phyloP scores from a whole-genome alignment of 1,140 invertebrate species.

The Zaprionus nigranus region DNA sequence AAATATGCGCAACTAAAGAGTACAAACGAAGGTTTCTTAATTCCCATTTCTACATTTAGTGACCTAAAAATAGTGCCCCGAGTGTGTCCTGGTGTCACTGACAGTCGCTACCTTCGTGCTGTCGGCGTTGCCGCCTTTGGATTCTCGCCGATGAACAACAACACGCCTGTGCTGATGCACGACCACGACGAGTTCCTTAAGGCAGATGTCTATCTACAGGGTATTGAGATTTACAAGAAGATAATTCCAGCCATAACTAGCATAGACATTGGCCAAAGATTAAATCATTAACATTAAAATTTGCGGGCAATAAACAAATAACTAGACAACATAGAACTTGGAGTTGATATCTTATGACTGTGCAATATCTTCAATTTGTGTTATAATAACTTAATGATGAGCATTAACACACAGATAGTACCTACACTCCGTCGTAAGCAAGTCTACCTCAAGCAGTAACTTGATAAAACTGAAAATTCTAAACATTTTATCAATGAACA shows the following conservation, averaged over 20 bases:
- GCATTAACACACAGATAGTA: not conserved
- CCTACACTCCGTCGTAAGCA: not conserved
- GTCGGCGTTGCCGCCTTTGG: slow-evolving; percentile 86
- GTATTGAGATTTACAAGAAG: slow-evolving; percentile 89
- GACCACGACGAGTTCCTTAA: slow-evolving; percentile 91
- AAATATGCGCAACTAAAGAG: slow-evolving; percentile 48
- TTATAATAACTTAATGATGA: too few relatives aligned
- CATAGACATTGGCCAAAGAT: slow-evolving; percentile 39
- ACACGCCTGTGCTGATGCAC: slow-evolving; percentile 89
- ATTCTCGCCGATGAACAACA: slow-evolving; percentile 90
- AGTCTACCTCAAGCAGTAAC: not conserved
- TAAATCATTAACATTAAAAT: not conserved
- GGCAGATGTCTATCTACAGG: slow-evolving; percentile 88
- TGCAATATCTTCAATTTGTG: not conserved
- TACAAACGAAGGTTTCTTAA: too few relatives aligned
- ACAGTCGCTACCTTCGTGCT: slow-evolving; percentile 88
- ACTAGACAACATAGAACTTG: not conserved
- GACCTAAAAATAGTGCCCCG: slow-evolving; percentile 87
- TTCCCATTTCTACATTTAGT: slow-evolving; percentile 22
- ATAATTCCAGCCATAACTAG: slow-evolving; percentile 87
- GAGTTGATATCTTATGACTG: too few relatives aligned
- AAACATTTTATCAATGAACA: not conserved
- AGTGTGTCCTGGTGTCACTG: slow-evolving; percentile 93
- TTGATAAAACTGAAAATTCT: not conserved
- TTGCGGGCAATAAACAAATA: not conserved